phyloP scores from a whole-genome alignment of 1,140 invertebrate species.

The Brachionus plicatilis region DNA sequence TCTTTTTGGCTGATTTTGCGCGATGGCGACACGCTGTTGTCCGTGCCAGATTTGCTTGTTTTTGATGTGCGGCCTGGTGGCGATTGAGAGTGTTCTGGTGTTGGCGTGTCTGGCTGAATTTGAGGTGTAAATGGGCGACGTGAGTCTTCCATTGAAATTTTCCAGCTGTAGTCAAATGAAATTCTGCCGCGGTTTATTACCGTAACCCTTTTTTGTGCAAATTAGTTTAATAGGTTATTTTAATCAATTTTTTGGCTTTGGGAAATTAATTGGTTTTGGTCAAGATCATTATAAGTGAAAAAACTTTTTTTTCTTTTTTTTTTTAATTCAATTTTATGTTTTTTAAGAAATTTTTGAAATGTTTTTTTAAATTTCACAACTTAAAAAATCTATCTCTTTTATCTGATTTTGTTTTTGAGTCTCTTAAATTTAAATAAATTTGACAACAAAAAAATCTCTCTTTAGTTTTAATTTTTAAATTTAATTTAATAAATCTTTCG shows the following conservation, averaged over 20 bases:
- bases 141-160: slow-evolving; percentile 52
- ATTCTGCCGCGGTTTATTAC: slow-evolving; percentile 51
- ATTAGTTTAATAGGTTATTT: neutral
- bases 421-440: no score
- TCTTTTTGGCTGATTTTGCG: neutral
- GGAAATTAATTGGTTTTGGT: no score
- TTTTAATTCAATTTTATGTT: no score
- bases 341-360: no score
- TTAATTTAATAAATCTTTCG: no score
- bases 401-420: no score
- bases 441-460: no score
- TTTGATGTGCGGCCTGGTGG: slow-evolving; percentile 18
- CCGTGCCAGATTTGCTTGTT: slow-evolving; percentile 3
- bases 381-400: no score
- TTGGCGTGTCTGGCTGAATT: slow-evolving; percentile 15
- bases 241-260: neutral
- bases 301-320: no score
- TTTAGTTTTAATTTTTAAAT: no score
- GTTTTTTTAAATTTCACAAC: no score
- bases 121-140: slow-evolving; percentile 42
- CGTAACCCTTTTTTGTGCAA: slow-evolving; percentile 44
- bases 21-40: slow-evolving; percentile 6
- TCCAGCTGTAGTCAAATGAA: slow-evolving; percentile 53
- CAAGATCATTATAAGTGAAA: no score
- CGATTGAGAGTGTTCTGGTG: slow-evolving; percentile 26